phyloP scores from a whole-genome alignment of 2,113 vertebrate species.

The Pelecanus crispus region DNA sequence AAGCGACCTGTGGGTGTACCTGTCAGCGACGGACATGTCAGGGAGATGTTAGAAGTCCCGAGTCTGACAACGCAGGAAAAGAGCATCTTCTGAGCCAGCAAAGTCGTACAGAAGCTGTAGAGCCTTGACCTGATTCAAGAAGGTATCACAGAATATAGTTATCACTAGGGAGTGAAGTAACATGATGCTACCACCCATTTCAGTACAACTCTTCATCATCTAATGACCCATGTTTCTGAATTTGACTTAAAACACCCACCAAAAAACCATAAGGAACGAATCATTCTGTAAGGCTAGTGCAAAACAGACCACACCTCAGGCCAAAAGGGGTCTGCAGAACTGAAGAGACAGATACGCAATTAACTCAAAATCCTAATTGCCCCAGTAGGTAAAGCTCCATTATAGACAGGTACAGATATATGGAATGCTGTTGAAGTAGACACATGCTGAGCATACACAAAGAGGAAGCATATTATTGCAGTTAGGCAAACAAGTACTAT shows the following conservation, averaged over 20 bases:
- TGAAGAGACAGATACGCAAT: background rate
- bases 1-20: background rate
- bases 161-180: too few relatives aligned
- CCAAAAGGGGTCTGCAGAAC: background rate
- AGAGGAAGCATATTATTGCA: background rate
- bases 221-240: background rate
- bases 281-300: too few relatives aligned
- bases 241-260: background rate
- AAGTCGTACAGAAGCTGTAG: rapidly evolving
- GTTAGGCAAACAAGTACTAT: background rate
- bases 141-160: background rate
- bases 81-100: background rate
- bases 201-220: background rate
- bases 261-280: background rate
- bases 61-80: background rate
- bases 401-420: background rate
- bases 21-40: too few relatives aligned
- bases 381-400: background rate
- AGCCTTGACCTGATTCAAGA: too few relatives aligned
- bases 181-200: background rate
- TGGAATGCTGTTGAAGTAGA: background rate
- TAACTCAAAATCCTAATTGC: background rate
- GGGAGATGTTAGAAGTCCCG: background rate
- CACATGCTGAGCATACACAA: background rate
- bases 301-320: background rate